These are phyloP conservation scores for Drosophila anomalipes DNA, from an alignment of 2,888 invertebrate species.

Conservation along the genomic window DNA sequence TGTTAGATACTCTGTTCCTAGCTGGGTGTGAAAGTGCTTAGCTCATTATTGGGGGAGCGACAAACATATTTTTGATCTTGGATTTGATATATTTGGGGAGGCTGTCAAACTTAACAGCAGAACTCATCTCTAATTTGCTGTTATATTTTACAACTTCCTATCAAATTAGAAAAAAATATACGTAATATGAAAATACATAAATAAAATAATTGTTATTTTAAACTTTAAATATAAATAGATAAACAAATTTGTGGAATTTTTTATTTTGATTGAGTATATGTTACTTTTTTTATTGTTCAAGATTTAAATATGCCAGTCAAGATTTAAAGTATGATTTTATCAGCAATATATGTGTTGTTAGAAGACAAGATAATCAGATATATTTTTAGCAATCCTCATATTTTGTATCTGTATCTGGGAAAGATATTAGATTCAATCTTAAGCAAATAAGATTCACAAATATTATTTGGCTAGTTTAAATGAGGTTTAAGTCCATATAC, in stretches of 20 bases:
- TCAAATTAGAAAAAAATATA: not conserved
- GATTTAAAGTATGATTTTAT: not conserved
- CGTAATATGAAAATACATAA: not conserved
- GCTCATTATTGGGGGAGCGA: not conserved
- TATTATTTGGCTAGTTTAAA: not conserved
- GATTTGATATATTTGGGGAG: too few species aligned
- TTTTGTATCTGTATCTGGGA: not conserved
- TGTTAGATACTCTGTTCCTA: slow-evolving; percentile 9
- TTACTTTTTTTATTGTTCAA: not conserved
- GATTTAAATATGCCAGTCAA: not conserved
- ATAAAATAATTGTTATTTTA: not conserved
- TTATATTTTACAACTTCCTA: too few species aligned
- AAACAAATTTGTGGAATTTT: not conserved
- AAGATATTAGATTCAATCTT: not conserved
- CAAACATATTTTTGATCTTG: too few species aligned
- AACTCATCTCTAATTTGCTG: not conserved
- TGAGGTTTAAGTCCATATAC: not conserved
- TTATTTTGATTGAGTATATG: not conserved
- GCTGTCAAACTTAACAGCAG: not conserved
- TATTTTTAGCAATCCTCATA: not conserved
- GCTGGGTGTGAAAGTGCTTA: not conserved
- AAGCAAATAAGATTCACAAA: not conserved
- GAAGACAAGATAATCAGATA: not conserved
- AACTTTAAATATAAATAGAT: not conserved
- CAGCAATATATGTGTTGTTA: not conserved